Base-by-base conservation (phyloP, 2,797 vertebrate genomes). In the Botia kubotai region DNA sequence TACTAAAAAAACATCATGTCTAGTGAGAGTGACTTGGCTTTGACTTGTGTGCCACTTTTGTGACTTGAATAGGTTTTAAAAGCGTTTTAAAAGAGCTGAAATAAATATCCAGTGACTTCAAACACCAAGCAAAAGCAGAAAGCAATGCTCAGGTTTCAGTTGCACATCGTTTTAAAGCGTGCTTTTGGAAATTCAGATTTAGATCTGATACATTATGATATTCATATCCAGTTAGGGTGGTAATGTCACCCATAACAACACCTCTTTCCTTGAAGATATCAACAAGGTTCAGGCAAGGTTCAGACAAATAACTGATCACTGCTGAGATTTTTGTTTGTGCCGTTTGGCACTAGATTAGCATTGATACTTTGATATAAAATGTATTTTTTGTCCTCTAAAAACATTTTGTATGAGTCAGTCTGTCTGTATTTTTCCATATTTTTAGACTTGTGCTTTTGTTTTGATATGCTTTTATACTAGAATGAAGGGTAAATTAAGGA, bases 101-200 rank as follows among this genome's bases (percentile, higher is more conserved):
- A 60, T 82, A 67, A 76, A 82, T 85, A 86, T 86, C 83, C 79
- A 79, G 0, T 70, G 33, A 29, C 57, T 85, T 84, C 75, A 71
- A 83, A 73, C 48, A 36, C 33, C 17, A 21, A 58, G 7, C 26
- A 11, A 43, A 53, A 48, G 39, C 33, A 72, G 75, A 71, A 60
- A 69, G 16, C 39, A 16, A 66, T 43, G 33, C 63, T 46, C 5
- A 36, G 17, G 75, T 79, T 63, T 26, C 33, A 50, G 65, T 71
- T 53, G 48, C 68, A 68, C 21, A 11, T 33, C 21, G 4, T 58
- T 75, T 72, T 76, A 16, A 63, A 57, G 67, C 63, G 62, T 23
- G 33, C 52, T 80, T 77, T 78, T 72, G 39, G 12, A 46, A 73
- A 50, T 66, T 48, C 52, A 69, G 62, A 86, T 74, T 63, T 14